phyloP scores from a whole-genome alignment of 1,140 invertebrate genomes.

The Coptotermes formosanus region DNA sequence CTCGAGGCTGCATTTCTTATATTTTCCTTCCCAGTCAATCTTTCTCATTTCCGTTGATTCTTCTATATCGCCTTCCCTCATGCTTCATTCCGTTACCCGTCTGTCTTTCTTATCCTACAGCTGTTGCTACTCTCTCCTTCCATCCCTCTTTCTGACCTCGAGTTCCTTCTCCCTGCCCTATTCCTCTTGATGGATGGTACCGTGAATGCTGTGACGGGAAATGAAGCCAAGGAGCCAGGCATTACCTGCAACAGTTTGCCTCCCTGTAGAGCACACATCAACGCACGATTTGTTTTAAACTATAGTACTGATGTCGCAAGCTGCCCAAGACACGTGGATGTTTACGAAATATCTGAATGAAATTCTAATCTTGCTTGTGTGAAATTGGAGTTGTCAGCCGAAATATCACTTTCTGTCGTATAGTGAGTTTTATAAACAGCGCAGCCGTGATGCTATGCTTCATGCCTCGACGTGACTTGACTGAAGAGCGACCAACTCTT shows the following conservation, averaged over 20 bases:
- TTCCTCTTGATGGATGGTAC: not conserved
- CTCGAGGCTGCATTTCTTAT: not conserved
- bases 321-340: no score
- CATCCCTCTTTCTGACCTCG: not conserved
- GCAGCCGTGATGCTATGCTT: no score
- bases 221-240: not conserved
- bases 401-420: no score
- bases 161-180: not conserved
- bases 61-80: not conserved
- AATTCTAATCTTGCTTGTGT: no score
- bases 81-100: not conserved
- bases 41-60: slow-evolving; percentile 15
- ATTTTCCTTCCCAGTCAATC: not conserved
- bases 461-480: no score
- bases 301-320: no score
- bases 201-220: not conserved
- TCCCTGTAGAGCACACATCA: not conserved
- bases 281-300: not conserved
- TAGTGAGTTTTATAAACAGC: no score
- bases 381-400: no score
- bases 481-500: no score
- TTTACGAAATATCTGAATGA: no score
- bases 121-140: not conserved
- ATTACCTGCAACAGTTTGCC: not conserved
- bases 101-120: not conserved